Evolutionary conservation across 2,113 vertebrate species (phyloP), one percentile per base, ranked within the genome.

Genomic region (Solea solea): DNA sequence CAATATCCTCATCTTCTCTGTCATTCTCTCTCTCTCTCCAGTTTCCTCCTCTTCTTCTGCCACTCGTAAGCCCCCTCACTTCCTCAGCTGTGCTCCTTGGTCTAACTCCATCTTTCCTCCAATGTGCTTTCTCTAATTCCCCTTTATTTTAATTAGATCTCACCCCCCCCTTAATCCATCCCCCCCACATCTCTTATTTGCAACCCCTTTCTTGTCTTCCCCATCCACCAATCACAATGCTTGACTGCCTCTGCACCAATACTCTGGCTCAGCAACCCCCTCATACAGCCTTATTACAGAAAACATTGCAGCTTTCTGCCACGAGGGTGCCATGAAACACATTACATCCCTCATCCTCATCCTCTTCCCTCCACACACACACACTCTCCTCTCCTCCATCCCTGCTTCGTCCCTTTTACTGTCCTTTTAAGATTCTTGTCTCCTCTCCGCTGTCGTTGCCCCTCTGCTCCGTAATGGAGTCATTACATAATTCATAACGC

Each of bases 401-500:
- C 49, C 21, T 27, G 62, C 57, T 5, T 39, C 9, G 39, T 59
- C 57, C 27, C 52, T 13, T 5, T 13, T 6, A 2, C 12, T n/a
- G 61, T 21, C 27, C 9, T 57, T 68, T 45, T 40, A 25, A 12
- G 9, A 41, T 64, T 10, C 58, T 39, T 14, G 59, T 28, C 16
- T 16, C 1, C 54, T 55, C 25, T 50, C 11, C 28, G 74, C 54
- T 48, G 64, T 45, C 9, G 12, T 51, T 54, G 11, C 67, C 64
- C 48, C 54, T 74, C 56, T 14, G 46, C 64, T 59, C 71, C 13
- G 64, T 76, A 69, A 81, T 84, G 79, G 62, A 78, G 49, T 76
- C 46, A 2, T 67, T 91, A 74, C 76, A 90, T 90, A 85, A 90
- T 91, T 90, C 85, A 91, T 81, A 46, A 66, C 1, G 52, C 63